phyloP scores from a whole-genome alignment of 1,140 invertebrate genomes.

The Nylanderia fulva region DNA sequence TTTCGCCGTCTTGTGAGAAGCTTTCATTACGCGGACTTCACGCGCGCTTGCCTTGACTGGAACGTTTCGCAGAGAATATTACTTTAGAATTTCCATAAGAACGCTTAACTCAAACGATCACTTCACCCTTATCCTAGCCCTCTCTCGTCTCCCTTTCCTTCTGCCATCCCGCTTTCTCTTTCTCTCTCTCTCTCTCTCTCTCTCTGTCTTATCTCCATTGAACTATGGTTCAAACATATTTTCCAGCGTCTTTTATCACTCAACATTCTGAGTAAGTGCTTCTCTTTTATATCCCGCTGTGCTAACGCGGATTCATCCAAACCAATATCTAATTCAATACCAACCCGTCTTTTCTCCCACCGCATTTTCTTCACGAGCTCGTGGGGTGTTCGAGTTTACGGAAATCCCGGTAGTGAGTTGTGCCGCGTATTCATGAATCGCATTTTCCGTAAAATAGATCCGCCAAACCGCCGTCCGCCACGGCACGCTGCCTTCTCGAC shows the following conservation, averaged over 20 bases:
- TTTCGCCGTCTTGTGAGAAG: conserved; percentile 65
- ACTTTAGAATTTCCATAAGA: conserved; percentile 83
- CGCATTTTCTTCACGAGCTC: conserved; percentile 35
- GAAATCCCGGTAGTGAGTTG: conserved; percentile 70
- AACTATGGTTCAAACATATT: conserved; percentile 78
- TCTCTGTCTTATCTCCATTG: conserved; percentile 21
- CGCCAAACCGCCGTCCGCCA: conserved; percentile 72
- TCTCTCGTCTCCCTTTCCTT: too few species aligned
- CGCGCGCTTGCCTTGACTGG: conserved; percentile 5
- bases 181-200: background rate
- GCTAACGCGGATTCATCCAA: conserved; percentile 76
- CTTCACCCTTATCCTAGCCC: conserved; percentile 36
- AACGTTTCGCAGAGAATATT: conserved; percentile 77
- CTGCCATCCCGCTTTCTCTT: background rate
- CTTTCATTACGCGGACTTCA: conserved; percentile 76
- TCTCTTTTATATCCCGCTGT: conserved; percentile 65
- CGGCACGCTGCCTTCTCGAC: conserved; percentile 53
- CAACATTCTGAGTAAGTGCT: conserved; percentile 69
- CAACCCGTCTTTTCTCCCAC: conserved; percentile 67
- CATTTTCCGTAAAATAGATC: conserved; percentile 79
- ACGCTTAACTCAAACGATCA: conserved; percentile 75
- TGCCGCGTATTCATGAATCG: conserved; percentile 78
- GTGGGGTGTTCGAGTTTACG: conserved; percentile 70
- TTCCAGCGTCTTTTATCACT: conserved; percentile 78
- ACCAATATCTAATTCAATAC: conserved; percentile 80